A percentile compares a stretch with the other conserved stretches of the same genome.
Evolutionary conservation across 30 jellyfish, hydroid and myxozoan genomes (phyloP).

Genomic region (Turritopsis dohrnii): DNA sequence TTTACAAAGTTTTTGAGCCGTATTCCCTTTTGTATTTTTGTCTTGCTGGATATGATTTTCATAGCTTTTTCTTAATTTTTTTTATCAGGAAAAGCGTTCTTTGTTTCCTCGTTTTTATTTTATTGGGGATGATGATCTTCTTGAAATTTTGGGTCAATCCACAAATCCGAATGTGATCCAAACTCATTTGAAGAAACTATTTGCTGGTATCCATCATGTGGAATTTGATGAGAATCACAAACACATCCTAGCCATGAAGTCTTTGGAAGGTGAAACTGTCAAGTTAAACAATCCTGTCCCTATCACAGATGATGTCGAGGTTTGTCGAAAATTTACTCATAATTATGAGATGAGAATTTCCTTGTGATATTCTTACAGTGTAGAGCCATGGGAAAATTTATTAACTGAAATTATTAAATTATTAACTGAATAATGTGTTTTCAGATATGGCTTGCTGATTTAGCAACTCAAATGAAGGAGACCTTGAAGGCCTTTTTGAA

Average conservation of each 20-base stretch:
- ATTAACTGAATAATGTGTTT: background rate
- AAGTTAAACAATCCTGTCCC: constrained; percentile 55
- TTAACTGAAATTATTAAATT: no score
- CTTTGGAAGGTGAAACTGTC: constrained; percentile 94
- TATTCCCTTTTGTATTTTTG: no score
- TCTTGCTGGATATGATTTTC: no score
- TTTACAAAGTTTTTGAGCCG: no score
- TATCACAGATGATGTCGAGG: constrained; percentile 92
- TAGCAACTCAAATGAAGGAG: constrained; percentile 84
- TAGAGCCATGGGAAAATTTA: no score
- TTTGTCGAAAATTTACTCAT: constrained; percentile 6
- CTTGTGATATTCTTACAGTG: no score
- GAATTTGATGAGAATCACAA: constrained; percentile 65
- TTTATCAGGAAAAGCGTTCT: constrained; percentile 88
- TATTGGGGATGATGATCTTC: constrained; percentile 97
- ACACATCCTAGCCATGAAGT: constrained; percentile 77
- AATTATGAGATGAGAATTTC: no score
- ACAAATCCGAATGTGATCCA: constrained; percentile 97
- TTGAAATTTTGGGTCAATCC: constrained; percentile 93
- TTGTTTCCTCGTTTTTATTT: constrained; percentile 95
- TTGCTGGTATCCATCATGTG: constrained; percentile 97
- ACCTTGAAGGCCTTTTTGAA: constrained; percentile 50
- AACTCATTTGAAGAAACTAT: constrained; percentile 91
- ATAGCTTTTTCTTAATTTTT: background rate
- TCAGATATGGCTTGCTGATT: constrained; percentile 90